phyloP scores from a whole-genome alignment of 2,113 vertebrate species.

The Trichomycterus rosablanca region DNA sequence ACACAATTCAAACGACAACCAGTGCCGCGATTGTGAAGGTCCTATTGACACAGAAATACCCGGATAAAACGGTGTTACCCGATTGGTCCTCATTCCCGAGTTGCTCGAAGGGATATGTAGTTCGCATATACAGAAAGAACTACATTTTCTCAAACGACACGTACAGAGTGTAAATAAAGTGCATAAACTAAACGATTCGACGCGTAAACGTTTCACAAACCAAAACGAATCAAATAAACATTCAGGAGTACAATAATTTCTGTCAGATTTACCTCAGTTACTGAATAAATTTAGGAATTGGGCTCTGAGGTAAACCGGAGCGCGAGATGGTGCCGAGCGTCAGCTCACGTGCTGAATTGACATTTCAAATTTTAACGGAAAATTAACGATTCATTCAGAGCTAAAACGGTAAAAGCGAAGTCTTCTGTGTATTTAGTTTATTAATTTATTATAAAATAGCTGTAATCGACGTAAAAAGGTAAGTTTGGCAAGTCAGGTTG shows the following conservation, averaged over 20 bases:
- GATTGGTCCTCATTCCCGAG: not conserved
- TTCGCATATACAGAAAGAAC: not conserved
- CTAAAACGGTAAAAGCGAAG: no score
- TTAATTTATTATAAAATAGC: no score
- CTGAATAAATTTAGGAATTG: not conserved
- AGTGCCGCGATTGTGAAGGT: no score
- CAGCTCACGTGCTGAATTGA: not conserved
- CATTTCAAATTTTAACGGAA: not conserved
- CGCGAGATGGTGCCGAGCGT: not conserved
- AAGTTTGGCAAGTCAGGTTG: not conserved
- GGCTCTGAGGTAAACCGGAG: not conserved
- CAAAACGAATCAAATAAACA: not conserved
- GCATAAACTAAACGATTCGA: no score
- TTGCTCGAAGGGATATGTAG: not conserved
- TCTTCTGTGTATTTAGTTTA: no score
- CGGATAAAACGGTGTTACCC: not conserved
- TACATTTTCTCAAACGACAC: not conserved
- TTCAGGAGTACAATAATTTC: not conserved
- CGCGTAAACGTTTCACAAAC: no score
- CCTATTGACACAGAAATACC: no score
- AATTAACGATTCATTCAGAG: not conserved
- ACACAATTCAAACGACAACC: no score
- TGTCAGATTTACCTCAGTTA: not conserved
- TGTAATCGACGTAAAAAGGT: not conserved
- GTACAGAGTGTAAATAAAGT: no score